Conservation (phyloP, 2,113 vertebrate species). For the Megaleporinus macrocephalus region DNA sequence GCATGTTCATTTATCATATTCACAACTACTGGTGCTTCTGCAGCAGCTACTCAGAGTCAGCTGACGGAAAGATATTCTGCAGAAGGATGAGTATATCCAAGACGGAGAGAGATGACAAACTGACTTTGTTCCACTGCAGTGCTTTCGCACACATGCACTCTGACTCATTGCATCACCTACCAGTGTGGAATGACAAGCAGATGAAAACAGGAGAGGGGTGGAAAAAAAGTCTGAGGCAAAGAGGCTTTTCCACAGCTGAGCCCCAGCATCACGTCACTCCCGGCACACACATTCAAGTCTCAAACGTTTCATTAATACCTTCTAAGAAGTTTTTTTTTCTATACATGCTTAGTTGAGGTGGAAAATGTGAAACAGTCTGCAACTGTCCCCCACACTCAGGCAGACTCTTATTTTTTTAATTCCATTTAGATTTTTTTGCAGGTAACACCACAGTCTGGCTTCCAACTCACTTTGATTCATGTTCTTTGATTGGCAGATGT, state of each 20-base stretch:
- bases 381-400: conserved; percentile 5
- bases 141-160: conserved; percentile 3
- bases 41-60: conserved; percentile 3
- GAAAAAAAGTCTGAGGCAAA: not conserved
- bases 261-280: not conserved
- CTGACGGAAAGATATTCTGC: not conserved
- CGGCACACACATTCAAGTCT: not conserved
- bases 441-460: not conserved
- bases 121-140: conserved; percentile 24
- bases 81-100: not conserved
- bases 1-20: not conserved
- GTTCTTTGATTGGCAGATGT: conserved; percentile 80
- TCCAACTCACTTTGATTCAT: conserved; percentile 47
- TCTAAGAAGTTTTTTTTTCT: not conserved
- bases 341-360: not conserved
- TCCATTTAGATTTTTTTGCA: no score
- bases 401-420: not conserved
- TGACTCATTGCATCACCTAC: conserved; percentile 32
- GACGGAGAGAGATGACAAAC: not conserved
- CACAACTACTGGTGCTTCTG: not conserved
- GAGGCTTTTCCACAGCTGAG: conserved; percentile 13
- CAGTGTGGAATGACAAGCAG: conserved; percentile 31
- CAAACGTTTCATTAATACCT: conserved; percentile 11
- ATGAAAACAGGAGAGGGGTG: not conserved
- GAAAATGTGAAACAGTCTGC: conserved; percentile 29